Percentiles rank a stretch among this genome's conserved stretches.
These are phyloP conservation scores for Anagyrus pseudococci DNA, from an alignment of 2,888 invertebrate genomes.

Conservation along the genomic window DNA sequence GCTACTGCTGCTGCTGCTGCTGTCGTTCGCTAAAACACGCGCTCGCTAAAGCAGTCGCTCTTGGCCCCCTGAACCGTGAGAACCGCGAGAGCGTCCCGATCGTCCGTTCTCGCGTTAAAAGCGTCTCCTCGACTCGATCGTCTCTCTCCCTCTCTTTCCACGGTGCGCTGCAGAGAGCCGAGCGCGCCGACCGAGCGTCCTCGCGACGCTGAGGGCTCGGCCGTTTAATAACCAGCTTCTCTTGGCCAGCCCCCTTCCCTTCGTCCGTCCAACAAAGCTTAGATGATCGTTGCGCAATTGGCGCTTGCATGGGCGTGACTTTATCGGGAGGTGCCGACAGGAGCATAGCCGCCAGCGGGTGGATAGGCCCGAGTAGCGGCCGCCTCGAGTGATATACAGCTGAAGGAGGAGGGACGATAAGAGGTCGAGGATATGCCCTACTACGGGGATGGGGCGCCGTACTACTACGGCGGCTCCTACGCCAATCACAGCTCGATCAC, in stretches of 20 bases:
- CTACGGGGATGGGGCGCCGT: conserved; percentile 55
- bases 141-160: background rate
- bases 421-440: conserved; percentile 53
- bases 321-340: no score
- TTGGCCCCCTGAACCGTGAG: conserved; percentile 61
- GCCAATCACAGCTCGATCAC: conserved; percentile 59
- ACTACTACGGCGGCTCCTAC: conserved; percentile 53
- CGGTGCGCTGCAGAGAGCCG: no score
- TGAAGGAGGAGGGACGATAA: background rate
- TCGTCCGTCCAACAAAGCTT: no score
- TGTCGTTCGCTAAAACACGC: conserved; percentile 10
- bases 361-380: no score
- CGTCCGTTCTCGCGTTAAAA: no score
- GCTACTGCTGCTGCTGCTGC: background rate
- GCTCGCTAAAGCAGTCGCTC: conserved; percentile 56
- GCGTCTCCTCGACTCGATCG: conserved; percentile 27
- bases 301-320: background rate
- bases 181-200: no score
- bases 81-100: conserved; percentile 52
- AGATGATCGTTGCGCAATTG: background rate
- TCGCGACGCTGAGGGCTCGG: no score
- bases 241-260: no score
- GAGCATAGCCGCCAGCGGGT: no score
- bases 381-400: background rate
- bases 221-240: no score